Evolutionary conservation across 1,140 invertebrate species (phyloP).

Genomic region (Pseudoatta argentina): DNA sequence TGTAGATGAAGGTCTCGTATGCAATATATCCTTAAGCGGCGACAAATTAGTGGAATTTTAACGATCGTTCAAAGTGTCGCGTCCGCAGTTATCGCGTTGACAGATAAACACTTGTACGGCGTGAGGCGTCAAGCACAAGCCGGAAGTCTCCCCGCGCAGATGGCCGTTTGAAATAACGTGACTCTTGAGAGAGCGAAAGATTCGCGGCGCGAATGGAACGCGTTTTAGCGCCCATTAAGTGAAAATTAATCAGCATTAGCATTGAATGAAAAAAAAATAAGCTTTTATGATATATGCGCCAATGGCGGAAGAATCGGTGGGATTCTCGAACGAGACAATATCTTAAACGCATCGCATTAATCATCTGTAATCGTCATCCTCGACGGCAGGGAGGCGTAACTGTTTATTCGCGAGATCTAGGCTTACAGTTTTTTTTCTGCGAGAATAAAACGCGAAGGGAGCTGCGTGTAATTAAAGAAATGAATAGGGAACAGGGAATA

Average conservation of each 20-base stretch:
- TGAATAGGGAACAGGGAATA: no score
- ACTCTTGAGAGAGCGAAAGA: neutral
- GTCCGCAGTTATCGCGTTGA: neutral
- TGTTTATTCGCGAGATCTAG: conserved; percentile 1
- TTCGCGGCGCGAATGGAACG: neutral
- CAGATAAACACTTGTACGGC: neutral
- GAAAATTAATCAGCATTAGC: conserved; percentile 27
- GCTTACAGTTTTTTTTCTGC: neutral
- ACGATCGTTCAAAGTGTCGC: neutral
- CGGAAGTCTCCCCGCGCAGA: neutral
- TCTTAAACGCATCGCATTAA: neutral
- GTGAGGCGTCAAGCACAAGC: neutral
- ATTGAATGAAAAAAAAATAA: neutral
- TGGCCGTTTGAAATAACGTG: neutral
- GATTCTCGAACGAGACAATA: neutral
- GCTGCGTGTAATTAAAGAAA: no score
- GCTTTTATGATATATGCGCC: neutral
- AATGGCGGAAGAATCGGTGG: neutral
- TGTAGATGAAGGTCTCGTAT: neutral
- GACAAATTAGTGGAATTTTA: conserved; percentile 6
- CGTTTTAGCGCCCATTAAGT: neutral
- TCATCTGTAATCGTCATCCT: neutral
- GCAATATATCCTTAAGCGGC: neutral
- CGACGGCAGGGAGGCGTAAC: neutral
- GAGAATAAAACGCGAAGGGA: neutral